Conservation (phyloP, 2,797 vertebrate species). For the Melanitta fusca region DNA sequence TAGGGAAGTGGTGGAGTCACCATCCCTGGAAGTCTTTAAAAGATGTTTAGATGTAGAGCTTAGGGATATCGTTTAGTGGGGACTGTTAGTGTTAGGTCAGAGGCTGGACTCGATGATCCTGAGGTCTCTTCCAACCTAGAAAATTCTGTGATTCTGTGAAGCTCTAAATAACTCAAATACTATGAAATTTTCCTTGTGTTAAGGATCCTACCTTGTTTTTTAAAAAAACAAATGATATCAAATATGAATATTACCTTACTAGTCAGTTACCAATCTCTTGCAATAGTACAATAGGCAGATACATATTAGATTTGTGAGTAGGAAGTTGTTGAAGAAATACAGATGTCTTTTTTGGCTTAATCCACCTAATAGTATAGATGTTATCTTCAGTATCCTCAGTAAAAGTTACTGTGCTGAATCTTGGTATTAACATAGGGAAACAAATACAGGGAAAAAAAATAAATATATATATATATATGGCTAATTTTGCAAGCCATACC, state of each 20-base stretch:
- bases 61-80: too few species aligned
- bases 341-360: neutral
- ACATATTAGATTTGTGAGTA: neutral
- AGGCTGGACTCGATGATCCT: too few species aligned
- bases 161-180: neutral
- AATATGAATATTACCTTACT: neutral
- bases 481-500: neutral
- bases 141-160: too few species aligned
- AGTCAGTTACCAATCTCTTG: neutral
- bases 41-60: too few species aligned
- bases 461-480: too few species aligned
- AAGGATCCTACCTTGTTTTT: neutral
- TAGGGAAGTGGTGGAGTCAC: too few species aligned
- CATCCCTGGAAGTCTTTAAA: too few species aligned
- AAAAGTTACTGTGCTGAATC: neutral
- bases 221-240: neutral
- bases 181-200: neutral
- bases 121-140: too few species aligned
- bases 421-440: neutral
- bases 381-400: neutral
- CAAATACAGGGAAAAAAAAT: neutral
- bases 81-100: too few species aligned
- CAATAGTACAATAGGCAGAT: neutral
- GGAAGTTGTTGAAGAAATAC: neutral
- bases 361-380: neutral